Percentiles rank a stretch among this genome's conserved stretches.
Evolutionary conservation across 2,888 invertebrate genomes (phyloP).

Genomic region (Eilema sororculum): DNA sequence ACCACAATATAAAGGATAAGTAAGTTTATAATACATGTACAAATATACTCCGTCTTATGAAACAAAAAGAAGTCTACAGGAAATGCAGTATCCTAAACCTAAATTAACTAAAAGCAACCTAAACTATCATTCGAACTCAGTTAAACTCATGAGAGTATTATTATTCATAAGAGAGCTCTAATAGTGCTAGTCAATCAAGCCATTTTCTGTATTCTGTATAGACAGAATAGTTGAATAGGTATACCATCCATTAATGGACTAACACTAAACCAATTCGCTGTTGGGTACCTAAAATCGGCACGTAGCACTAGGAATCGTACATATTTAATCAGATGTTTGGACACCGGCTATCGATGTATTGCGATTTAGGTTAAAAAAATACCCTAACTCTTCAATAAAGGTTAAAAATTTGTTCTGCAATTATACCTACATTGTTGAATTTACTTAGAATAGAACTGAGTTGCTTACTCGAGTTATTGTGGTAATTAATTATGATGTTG

Average conservation of each 20-base stretch:
- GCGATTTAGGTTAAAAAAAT: slow-evolving; percentile 11
- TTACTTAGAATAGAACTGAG: slow-evolving; percentile 8
- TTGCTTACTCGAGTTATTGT: background rate
- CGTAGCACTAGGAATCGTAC: slow-evolving; percentile 11
- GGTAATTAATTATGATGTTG: background rate
- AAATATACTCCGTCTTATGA: too few species aligned
- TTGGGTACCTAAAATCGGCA: slow-evolving; percentile 9
- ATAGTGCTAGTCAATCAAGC: background rate
- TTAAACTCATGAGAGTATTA: too few species aligned
- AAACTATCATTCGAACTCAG: too few species aligned
- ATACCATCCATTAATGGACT: background rate
- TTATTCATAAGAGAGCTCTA: too few species aligned
- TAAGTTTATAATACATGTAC: too few species aligned
- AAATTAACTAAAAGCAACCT: too few species aligned
- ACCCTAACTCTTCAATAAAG: slow-evolving; percentile 8
- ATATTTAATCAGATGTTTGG: slow-evolving; percentile 19
- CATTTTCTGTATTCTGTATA: background rate
- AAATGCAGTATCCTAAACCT: too few species aligned
- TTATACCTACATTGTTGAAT: slow-evolving; percentile 13
- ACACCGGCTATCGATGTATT: slow-evolving; percentile 9
- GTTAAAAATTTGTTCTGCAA: slow-evolving; percentile 13
- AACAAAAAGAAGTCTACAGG: too few species aligned
- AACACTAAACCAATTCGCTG: background rate
- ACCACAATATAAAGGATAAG: too few species aligned
- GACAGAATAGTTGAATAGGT: background rate